These are phyloP conservation scores for Pseudolycoriella hygida DNA, from an alignment of 2,888 invertebrate genomes.

Conservation along the genomic window DNA sequence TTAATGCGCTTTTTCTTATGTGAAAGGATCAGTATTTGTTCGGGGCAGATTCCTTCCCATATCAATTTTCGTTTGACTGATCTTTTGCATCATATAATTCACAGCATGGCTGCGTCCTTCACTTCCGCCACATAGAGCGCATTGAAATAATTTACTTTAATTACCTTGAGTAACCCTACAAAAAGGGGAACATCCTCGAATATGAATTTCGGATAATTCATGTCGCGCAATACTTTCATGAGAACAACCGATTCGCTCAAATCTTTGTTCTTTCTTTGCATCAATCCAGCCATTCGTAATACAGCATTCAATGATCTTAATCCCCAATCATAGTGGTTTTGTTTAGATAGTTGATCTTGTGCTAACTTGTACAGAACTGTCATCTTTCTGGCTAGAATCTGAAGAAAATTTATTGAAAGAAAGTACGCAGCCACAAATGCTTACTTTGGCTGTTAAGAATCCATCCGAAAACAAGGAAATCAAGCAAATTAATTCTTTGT, in stretches of 20 bases:
- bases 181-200: slow-evolving; percentile 83
- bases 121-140: too few relatives aligned
- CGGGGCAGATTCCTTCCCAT: too few relatives aligned
- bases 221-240: slow-evolving; percentile 80
- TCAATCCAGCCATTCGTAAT: slow-evolving; percentile 76
- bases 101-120: too few relatives aligned
- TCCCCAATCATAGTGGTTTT: slow-evolving; percentile 89
- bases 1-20: neutral
- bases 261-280: slow-evolving; percentile 60
- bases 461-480: slow-evolving; percentile 88
- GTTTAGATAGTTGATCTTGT: slow-evolving; percentile 75
- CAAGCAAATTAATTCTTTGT: slow-evolving; percentile 78
- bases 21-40: too few relatives aligned
- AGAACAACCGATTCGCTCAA: slow-evolving; percentile 73
- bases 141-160: too few relatives aligned
- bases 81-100: too few relatives aligned
- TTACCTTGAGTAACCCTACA: slow-evolving; percentile 56
- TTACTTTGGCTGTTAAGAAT: slow-evolving; percentile 70
- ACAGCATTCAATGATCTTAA: slow-evolving; percentile 81
- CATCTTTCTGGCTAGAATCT: slow-evolving; percentile 81
- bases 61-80: too few relatives aligned
- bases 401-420: slow-evolving; percentile 5
- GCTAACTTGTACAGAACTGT: slow-evolving; percentile 78
- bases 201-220: slow-evolving; percentile 87
- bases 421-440: neutral